Percentiles rank a stretch among this genome's conserved stretches.
phyloP scores from a whole-genome alignment of 2,888 invertebrate species.

The Entomobrya multifasciata region DNA sequence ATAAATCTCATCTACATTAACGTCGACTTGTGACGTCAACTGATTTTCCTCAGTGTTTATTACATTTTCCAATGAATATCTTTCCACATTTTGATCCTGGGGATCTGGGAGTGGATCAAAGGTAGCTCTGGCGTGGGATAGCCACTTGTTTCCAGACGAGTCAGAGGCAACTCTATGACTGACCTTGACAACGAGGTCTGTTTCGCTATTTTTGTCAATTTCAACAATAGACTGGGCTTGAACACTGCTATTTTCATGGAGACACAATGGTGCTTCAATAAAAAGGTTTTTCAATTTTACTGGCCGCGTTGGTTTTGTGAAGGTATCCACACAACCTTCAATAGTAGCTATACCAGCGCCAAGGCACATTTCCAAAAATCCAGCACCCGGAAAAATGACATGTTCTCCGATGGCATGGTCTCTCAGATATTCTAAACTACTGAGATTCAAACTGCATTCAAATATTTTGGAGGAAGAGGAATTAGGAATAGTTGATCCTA shows the following conservation, averaged over 20 bases:
- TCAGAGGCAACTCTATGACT: slow-evolving; percentile 1
- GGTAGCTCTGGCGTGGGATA: background rate
- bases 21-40: background rate
- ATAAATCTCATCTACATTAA: background rate
- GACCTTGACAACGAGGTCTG: background rate
- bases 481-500: slow-evolving; percentile 14
- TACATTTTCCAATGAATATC: background rate
- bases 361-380: slow-evolving; percentile 52
- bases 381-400: slow-evolving; percentile 62
- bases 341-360: slow-evolving; percentile 23
- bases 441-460: slow-evolving; percentile 35
- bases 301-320: background rate
- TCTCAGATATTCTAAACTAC: slow-evolving; percentile 42
- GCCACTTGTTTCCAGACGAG: slow-evolving; percentile 16
- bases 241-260: slow-evolving; percentile 27
- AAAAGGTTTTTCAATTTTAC: slow-evolving; percentile 32
- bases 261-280: slow-evolving; percentile 43
- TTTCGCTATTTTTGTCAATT: slow-evolving; percentile 6
- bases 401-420: slow-evolving; percentile 57
- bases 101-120: background rate
- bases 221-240: slow-evolving; percentile 32
- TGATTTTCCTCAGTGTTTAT: background rate
- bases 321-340: background rate
- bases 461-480: slow-evolving; percentile 20
- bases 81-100: background rate